These are phyloP conservation scores for Nycticorax nycticorax DNA, from an alignment of 2,113 vertebrate species.

Conservation along the genomic window DNA sequence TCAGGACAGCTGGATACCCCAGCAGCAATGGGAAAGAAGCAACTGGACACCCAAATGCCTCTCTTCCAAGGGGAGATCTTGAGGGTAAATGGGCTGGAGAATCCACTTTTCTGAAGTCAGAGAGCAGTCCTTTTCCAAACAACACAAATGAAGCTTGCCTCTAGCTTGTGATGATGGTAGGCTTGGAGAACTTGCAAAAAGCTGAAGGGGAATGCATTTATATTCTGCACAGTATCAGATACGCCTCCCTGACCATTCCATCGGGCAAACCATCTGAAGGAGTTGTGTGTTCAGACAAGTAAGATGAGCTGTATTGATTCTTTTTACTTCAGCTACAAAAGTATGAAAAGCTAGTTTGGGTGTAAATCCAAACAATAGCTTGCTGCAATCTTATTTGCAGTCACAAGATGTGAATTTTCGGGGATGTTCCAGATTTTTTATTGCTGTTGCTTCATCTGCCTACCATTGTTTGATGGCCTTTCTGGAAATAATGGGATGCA, in stretches of 20 bases:
- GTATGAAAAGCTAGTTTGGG: not conserved
- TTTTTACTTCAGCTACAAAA: not conserved
- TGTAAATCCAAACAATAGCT: not conserved
- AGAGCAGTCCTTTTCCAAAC: not conserved
- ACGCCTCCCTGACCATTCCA: not conserved
- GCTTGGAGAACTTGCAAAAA: not conserved
- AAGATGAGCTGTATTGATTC: not conserved
- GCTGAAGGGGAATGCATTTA: not conserved
- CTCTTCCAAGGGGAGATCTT: not conserved
- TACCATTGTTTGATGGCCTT: not conserved
- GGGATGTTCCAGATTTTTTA: not conserved
- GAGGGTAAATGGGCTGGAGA: not conserved
- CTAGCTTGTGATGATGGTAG: not conserved
- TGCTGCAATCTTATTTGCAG: not conserved
- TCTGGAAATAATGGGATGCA: not conserved
- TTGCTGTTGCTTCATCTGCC: not conserved
- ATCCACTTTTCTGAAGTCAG: not conserved
- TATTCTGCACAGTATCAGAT: not conserved
- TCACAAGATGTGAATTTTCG: not conserved
- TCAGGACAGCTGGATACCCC: not conserved
- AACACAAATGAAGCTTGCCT: not conserved
- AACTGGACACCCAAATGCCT: not conserved
- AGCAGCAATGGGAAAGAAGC: not conserved
- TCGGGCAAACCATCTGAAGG: not conserved
- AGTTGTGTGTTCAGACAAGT: not conserved